These are phyloP conservation scores for Astatoreochromis straeleni DNA, from an alignment of 2,113 vertebrate species.

Conservation along the genomic window DNA sequence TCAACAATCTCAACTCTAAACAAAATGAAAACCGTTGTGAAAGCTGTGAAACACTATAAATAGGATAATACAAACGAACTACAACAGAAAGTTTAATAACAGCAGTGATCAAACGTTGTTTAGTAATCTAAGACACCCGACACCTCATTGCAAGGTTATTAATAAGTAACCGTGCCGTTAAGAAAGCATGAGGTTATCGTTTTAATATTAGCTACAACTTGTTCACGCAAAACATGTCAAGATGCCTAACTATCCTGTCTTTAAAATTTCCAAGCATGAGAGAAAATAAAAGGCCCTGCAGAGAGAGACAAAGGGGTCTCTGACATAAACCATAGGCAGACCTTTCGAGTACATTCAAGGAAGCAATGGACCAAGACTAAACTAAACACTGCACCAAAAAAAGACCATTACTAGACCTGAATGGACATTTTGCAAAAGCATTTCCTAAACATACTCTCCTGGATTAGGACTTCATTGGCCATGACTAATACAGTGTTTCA, in stretches of 20 bases:
- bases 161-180: background rate
- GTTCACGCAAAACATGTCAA: background rate
- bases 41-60: background rate
- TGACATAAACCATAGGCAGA: background rate
- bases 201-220: background rate
- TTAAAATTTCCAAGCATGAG: background rate
- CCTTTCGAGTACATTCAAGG: background rate
- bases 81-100: background rate
- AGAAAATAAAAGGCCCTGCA: background rate
- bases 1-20: background rate
- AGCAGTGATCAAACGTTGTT: background rate
- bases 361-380: background rate
- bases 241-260: background rate
- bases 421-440: background rate
- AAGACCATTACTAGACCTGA: background rate
- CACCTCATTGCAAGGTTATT: background rate
- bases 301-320: background rate
- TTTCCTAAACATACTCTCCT: background rate
- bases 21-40: background rate
- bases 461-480: constrained; percentile 5
- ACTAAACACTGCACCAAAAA: background rate
- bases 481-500: constrained; percentile 25
- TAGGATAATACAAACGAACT: background rate
- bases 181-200: background rate
- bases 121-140: background rate